Evolutionary conservation across 2,888 invertebrate genomes (phyloP).

Genomic region (Harpagoxenus sublaevis): DNA sequence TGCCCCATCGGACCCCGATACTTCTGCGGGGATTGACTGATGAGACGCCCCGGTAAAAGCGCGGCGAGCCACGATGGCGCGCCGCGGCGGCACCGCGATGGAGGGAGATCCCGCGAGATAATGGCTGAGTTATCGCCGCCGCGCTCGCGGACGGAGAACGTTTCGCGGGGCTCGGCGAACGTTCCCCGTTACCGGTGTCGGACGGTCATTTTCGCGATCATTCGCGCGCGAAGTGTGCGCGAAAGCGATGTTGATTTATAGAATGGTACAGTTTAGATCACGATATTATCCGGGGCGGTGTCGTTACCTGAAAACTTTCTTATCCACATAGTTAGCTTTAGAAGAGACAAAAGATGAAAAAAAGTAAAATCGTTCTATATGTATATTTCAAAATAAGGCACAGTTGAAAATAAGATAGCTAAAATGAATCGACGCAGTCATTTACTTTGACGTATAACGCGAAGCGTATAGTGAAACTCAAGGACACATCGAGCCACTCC

Average conservation of each 20-base stretch:
- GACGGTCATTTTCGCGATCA: conserved; percentile 40
- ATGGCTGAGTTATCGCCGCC: conserved; percentile 49
- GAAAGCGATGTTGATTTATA: conserved; percentile 17
- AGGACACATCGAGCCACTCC: conserved; percentile 13
- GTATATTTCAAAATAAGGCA: neutral
- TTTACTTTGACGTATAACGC: neutral
- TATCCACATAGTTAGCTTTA: too few species aligned
- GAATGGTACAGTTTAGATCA: neutral
- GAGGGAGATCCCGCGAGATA: conserved; percentile 52
- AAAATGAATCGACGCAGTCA: neutral
- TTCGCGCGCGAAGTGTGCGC: conserved; percentile 4
- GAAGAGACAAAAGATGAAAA: too few species aligned
- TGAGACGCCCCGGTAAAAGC: conserved; percentile 45
- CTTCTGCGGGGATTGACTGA: conserved; percentile 72
- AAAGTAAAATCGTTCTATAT: too few species aligned
- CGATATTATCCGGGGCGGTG: neutral
- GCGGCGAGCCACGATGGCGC: conserved; percentile 50
- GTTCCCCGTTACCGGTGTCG: neutral
- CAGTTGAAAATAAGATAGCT: neutral
- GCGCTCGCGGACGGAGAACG: conserved; percentile 28
- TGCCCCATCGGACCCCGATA: conserved; percentile 63
- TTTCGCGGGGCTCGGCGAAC: conserved; percentile 13
- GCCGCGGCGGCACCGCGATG: conserved; percentile 55
- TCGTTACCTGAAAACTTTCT: neutral
- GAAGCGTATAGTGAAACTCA: neutral